Evolutionary conservation across 2,113 vertebrate species (phyloP).

Genomic region (Microcebus jonahi): DNA sequence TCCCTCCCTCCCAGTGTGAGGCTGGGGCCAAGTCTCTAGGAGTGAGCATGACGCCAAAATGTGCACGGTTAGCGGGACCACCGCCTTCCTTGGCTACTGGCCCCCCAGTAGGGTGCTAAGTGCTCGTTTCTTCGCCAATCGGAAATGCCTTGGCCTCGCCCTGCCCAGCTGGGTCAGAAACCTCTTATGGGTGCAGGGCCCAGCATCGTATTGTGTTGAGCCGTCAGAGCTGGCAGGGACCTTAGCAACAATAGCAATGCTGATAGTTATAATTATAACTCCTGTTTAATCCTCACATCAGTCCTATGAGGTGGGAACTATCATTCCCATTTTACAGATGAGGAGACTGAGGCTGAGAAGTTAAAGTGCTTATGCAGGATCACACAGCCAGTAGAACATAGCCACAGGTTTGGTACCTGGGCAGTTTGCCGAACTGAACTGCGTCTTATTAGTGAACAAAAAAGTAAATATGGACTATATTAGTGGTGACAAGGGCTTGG

Average conservation of each 20-base stretch:
- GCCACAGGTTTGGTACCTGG: neutral
- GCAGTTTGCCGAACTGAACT: neutral
- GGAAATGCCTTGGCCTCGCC: neutral
- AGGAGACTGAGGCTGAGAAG: neutral
- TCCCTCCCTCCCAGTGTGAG: neutral
- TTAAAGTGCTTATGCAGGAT: neutral
- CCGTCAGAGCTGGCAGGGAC: neutral
- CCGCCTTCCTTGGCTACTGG: neutral
- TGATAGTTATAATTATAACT: no score
- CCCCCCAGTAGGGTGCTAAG: accelerated
- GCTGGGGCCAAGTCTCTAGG: neutral
- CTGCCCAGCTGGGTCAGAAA: neutral
- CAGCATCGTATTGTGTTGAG: neutral
- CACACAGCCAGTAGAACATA: no score
- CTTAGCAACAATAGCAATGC: neutral
- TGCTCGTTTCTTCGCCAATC: neutral
- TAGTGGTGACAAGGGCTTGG: neutral
- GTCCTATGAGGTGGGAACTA: neutral
- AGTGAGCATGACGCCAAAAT: neutral
- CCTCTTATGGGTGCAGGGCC: neutral
- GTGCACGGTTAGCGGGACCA: neutral
- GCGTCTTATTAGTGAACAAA: neutral
- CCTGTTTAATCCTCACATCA: neutral
- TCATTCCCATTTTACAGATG: neutral
- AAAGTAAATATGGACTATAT: neutral